Base-by-base conservation (phyloP, 1,140 invertebrate species). In the Euborellia annulipes region DNA sequence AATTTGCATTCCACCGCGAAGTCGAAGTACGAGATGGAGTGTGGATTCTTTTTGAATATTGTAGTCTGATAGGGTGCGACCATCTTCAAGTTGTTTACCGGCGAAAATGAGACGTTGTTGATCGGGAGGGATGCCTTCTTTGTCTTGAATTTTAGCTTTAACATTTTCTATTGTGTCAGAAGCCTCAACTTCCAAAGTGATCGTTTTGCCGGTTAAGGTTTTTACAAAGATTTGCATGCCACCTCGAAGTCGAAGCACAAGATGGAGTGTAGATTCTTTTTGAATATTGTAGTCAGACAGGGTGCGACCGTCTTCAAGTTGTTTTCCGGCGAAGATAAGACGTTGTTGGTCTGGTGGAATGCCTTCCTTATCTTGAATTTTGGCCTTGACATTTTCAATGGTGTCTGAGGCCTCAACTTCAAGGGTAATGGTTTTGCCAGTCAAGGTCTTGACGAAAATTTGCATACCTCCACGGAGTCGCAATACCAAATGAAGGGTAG, bases 21-120 rank as follows among this genome's bases (percentile, higher is more conserved):
- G 62, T 47, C 77, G 63, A 2, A 82, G 59, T 1, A 85, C 83
- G 46, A 88, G 63, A 55, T 86, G 82, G 0, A 85, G 67, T 0
- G 82, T 86, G 0, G 80, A 85, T 61, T 84, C 82, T 50, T 85
- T 82, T 51, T 85, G 80, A 50, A 85, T 85, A 52, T 85, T 85
- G 58, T 85, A 85, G 51, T 85, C 82, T 2, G 77, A 79, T 2
- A 76, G 65, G 17, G 70, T 74, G 60, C 65, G 70, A 57, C 76
- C 72, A 65, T 76, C 73, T 62, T 74, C 73, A 20, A 76, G 55
- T 55, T 76, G 74, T 56, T 76, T 75, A 16, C 74, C 72, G 53
- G 70, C 69, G 60, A 78, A 78, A 54, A 76, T 74, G 38, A 76
- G 56, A 48, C 73, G 59, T 59, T 76, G 73, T 54, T 78, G 64